Evolutionary conservation across 2,888 invertebrate genomes (phyloP).

Genomic region (Agrotis segetum): DNA sequence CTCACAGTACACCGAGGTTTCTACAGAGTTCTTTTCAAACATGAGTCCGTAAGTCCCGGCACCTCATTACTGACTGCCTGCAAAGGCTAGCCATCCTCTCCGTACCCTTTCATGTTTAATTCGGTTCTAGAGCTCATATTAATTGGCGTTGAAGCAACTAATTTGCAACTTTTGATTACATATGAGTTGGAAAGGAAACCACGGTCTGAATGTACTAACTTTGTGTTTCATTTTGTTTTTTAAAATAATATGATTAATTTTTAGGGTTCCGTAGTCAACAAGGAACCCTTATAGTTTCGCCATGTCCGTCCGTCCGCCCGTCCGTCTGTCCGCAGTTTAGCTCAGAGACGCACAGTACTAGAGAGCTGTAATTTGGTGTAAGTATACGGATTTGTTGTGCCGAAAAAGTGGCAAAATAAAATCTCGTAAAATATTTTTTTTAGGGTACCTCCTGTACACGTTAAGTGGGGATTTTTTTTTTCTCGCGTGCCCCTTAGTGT

Average conservation of each 20-base stretch:
- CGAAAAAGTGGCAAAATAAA: no score
- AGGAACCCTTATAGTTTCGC: no score
- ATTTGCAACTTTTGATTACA: constrained; percentile 39
- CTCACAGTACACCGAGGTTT: not conserved
- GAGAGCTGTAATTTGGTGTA: no score
- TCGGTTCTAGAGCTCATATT: not conserved
- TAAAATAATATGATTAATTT: constrained; percentile 7
- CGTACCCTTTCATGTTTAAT: constrained; percentile 17
- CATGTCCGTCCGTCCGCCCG: no score
- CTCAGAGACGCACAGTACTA: no score
- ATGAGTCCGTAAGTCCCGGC: not conserved
- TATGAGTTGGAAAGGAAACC: constrained; percentile 6
- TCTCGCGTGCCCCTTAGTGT: no score
- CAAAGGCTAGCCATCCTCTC: constrained; percentile 4
- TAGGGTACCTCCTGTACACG: no score
- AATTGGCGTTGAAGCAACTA: constrained; percentile 25
- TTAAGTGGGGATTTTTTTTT: no score
- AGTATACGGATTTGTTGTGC: no score
- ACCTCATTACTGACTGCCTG: constrained; percentile 2
- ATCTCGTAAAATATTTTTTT: no score
- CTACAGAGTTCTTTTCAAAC: constrained; percentile 2
- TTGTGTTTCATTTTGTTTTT: not conserved
- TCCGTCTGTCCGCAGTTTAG: no score
- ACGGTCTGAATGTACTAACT: not conserved
- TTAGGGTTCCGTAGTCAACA: no score